Evolutionary conservation across 1,140 invertebrate genomes (phyloP).

Genomic region (Pseudomyrmex pallidus): DNA sequence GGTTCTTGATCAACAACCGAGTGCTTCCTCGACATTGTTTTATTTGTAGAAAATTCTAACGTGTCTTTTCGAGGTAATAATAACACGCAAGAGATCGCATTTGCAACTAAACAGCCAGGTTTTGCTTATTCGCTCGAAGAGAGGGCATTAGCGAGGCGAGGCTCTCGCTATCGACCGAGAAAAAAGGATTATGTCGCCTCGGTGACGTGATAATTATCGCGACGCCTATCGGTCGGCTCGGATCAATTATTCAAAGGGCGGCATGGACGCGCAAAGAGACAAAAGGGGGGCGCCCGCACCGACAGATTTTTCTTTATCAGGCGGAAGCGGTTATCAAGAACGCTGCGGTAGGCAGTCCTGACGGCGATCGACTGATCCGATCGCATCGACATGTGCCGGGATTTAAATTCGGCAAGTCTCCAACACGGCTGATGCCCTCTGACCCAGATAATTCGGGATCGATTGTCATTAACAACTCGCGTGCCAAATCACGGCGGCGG

Average conservation of each 20-base stretch:
- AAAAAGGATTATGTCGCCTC: not conserved
- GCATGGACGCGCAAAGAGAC: not conserved
- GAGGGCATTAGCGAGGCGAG: not conserved
- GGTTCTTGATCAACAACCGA: conserved; percentile 69
- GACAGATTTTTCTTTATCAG: conserved; percentile 22
- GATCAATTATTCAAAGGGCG: conserved; percentile 47
- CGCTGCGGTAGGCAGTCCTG: not conserved
- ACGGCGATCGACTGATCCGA: conserved; percentile 68
- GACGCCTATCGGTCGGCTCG: conserved; percentile 9
- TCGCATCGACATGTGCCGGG: conserved; percentile 64
- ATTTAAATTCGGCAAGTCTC: conserved; percentile 79
- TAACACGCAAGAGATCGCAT: not conserved
- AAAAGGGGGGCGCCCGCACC: conserved; percentile 3
- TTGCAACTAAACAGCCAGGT: not conserved
- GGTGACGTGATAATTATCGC: conserved; percentile 23
- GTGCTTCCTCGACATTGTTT: conserved; percentile 63
- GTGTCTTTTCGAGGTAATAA: not conserved
- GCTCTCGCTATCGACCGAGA: not conserved
- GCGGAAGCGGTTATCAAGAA: conserved; percentile 18
- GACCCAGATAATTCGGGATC: conserved; percentile 79
- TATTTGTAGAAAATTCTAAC: not conserved
- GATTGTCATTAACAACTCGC: conserved; percentile 82
- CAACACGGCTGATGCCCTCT: conserved; percentile 81
- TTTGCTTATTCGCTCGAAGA: no score
- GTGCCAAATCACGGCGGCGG: conserved; percentile 74